Conservation (phyloP, 2,797 vertebrate species). For the Telmatherina bonti region DNA sequence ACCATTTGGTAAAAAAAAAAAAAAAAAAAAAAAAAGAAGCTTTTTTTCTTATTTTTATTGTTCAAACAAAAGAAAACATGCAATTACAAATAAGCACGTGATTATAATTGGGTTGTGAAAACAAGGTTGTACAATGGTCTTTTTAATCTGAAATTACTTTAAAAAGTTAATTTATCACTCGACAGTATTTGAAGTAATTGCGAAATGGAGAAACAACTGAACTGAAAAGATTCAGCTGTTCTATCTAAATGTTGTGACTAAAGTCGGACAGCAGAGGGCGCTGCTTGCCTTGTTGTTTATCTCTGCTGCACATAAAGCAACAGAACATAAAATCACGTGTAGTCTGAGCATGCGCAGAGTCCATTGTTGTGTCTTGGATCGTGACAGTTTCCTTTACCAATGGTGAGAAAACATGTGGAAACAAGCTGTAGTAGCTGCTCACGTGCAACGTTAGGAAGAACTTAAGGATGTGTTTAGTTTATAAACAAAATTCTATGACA, state of each 20-base stretch:
- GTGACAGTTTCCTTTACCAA: neutral
- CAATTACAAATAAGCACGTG: too few species aligned
- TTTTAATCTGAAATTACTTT: too few species aligned
- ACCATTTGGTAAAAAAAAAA: too few species aligned
- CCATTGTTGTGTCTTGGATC: neutral
- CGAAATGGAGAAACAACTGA: neutral
- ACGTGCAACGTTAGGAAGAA: neutral
- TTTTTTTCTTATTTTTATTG: too few species aligned
- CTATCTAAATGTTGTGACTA: neutral
- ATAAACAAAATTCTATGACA: neutral
- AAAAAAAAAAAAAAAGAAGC: too few species aligned
- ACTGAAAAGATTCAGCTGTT: neutral
- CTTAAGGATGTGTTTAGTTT: neutral
- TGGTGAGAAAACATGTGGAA: conserved; percentile 11
- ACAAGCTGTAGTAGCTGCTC: too few species aligned
- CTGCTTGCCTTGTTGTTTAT: fast-evolving
- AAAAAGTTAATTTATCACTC: neutral
- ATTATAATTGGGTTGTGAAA: too few species aligned
- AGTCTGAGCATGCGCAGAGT: conserved; percentile 46
- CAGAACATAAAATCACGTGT: neutral
- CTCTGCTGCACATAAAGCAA: neutral
- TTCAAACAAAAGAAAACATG: too few species aligned
- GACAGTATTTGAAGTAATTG: neutral
- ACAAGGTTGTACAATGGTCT: too few species aligned
- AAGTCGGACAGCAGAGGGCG: conserved; percentile 41